Evolutionary conservation across 2,113 vertebrate species (phyloP), one percentile per base, ranked within the genome.

Genomic region (Pomatostomus ruficeps): DNA sequence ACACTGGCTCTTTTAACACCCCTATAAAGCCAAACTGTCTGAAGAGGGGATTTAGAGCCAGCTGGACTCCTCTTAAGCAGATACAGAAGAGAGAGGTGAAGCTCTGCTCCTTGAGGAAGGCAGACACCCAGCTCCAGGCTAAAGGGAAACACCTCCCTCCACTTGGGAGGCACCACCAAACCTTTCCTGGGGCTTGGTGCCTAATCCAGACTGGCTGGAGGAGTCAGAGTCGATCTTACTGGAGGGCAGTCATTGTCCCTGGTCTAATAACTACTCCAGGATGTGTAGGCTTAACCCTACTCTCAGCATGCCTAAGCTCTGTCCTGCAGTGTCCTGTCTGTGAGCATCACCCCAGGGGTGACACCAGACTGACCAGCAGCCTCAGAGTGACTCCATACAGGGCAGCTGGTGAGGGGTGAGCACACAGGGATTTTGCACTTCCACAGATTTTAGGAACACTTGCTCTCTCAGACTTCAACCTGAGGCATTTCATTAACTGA

Each of bases 111-210:
- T 68, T 51, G 45, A 77, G 49, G 51, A 55, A 20, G 35, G n/a
- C 66, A 63, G 55, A 70, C 42, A 85, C 22, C 13, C 43, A 90
- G 12, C 21, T 42, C 43, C 38, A 79, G 66, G 43, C 23, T 62
- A 48, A 82, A 48, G 25, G 38, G 20, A 82, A 85, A 42, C 25
- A 57, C 7, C 16, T 74, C n/a, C 31, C 25, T 85, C 46, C 55
- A 31, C n/a, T 18, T 0, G 0, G 2, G 0, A 72, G n/a, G 24
- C 24, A 70, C 29, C 65, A 57, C 18, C 9, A 9, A 61, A 49
- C 21, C 29, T 21, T 35, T 63, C 46, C 46, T 20, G 28, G 46
- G 0, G 4, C n/a, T n/a, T 36, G 55, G 42, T 52, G 42, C 74
- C 45, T 29, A 68, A 76, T 45, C 21, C 85, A 85, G 36, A 24